Evolutionary conservation across 2,888 invertebrate genomes (phyloP).

Genomic region (Ecdyonurus torrentis): DNA sequence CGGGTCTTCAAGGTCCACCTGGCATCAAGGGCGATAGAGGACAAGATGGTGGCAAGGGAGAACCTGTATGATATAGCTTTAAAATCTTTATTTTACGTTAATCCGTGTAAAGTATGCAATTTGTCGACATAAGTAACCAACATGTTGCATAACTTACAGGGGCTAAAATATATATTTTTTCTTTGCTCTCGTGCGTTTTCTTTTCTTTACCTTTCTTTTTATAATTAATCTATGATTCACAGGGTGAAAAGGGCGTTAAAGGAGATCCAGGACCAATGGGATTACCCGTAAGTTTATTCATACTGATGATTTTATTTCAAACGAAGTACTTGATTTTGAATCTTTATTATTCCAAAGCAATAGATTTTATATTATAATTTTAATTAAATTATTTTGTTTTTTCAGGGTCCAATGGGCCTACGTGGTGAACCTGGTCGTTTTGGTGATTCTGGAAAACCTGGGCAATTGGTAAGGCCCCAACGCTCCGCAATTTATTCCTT

Average conservation of each 20-base stretch:
- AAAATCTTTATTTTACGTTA: too few relatives aligned
- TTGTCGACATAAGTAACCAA: too few relatives aligned
- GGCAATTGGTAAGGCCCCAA: constrained; percentile 52
- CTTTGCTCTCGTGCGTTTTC: not conserved
- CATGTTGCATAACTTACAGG: too few relatives aligned
- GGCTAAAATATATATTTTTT: too few relatives aligned
- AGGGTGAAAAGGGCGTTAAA: constrained; percentile 68
- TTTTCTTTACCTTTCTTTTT: too few relatives aligned
- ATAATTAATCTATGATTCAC: constrained; percentile 21
- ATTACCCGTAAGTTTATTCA: constrained; percentile 84
- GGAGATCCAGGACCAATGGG: constrained; percentile 92
- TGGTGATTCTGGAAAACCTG: constrained; percentile 56
- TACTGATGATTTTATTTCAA: too few relatives aligned
- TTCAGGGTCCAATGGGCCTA: constrained; percentile 64
- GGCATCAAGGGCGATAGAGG: constrained; percentile 77
- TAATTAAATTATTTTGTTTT: constrained; percentile 10
- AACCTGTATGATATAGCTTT: constrained; percentile 43
- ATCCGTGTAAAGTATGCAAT: too few relatives aligned
- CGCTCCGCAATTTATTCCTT: constrained; percentile 8
- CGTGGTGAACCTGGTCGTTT: constrained; percentile 56
- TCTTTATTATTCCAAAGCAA: constrained; percentile 1
- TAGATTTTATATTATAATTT: constrained; percentile 4
- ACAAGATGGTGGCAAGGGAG: constrained; percentile 65
- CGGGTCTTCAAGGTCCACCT: constrained; percentile 65
- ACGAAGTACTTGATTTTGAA: not conserved